phyloP scores from a whole-genome alignment of 1,140 invertebrate species.

The Drosophila tani region DNA sequence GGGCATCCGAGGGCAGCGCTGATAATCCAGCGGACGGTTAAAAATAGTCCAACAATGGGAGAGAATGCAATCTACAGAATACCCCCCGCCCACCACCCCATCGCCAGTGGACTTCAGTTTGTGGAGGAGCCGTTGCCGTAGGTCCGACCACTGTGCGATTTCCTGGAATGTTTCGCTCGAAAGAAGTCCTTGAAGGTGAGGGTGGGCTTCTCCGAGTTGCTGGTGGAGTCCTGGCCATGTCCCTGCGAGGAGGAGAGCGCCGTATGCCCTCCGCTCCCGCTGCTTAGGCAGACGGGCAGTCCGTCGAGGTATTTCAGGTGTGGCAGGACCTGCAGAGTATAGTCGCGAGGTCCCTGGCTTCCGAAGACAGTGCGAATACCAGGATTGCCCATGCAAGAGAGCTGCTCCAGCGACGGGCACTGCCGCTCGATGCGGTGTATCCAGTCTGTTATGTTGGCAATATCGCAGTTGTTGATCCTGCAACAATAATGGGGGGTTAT shows the following conservation, averaged over 20 bases:
- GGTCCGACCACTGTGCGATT: slow-evolving; percentile 21
- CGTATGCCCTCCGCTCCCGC: slow-evolving; percentile 8
- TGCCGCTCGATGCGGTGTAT: slow-evolving; percentile 72
- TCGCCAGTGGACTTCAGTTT: slow-evolving; percentile 45
- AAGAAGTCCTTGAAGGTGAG: slow-evolving; percentile 73
- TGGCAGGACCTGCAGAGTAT: slow-evolving; percentile 64
- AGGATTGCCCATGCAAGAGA: slow-evolving; percentile 81
- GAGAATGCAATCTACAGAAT: slow-evolving; percentile 34
- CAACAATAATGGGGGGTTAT: not conserved
- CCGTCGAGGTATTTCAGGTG: slow-evolving; percentile 72
- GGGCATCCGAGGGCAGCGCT: slow-evolving; percentile 45
- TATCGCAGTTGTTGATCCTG: slow-evolving; percentile 83
- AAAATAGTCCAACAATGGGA: slow-evolving; percentile 61
- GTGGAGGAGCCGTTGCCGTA: slow-evolving; percentile 70
- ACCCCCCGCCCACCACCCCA: slow-evolving; percentile 2
- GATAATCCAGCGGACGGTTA: slow-evolving; percentile 60
- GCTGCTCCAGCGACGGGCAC: slow-evolving; percentile 72
- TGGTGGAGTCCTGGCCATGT: slow-evolving; percentile 60
- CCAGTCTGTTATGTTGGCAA: slow-evolving; percentile 76
- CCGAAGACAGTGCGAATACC: slow-evolving; percentile 61
- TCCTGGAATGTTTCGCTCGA: slow-evolving; percentile 54
- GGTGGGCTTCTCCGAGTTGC: slow-evolving; percentile 61
- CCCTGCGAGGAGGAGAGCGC: slow-evolving; percentile 51
- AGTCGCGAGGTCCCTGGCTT: slow-evolving; percentile 48
- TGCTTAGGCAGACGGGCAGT: slow-evolving; percentile 16